Base-by-base conservation (phyloP, 2,113 vertebrate genomes). In the Dendrocopos noguchii region DNA sequence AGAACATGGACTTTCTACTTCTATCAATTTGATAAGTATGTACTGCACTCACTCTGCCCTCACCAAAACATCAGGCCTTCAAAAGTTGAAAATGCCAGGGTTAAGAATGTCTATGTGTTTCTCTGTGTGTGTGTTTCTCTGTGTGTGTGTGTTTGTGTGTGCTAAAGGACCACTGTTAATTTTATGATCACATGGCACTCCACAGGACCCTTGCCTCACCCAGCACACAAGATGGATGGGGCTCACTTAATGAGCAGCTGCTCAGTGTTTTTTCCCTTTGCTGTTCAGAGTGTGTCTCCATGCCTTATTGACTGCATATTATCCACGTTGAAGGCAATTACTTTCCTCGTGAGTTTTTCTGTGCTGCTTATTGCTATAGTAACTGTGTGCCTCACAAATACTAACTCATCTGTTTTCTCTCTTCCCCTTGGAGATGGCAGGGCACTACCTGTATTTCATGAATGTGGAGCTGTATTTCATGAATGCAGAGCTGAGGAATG, bases 331-430 rank as follows among this genome's bases (percentile, higher is more conserved):
- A 92, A 90, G 52, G 79, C 81, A 93, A 87, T 94, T 94, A 93
- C 84, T 87, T 94, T 67, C 81, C 91, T 94, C 64, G 7, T 66
- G 89, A 92, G 80, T 84, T 89, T 84, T 93, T 47, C 75, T 64
- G 78, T 80, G 66, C 66, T 74, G 81, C 87, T 84, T 70, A 95
- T 94, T 24, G 21, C 92, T 95, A 94, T 94, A 96, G 94, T 96
- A 94, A 94, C 95, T 92, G 90, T n/a, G 57, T 71, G 80, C 88
- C 93, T 92, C 73, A 44, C 84, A 91, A 86, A 79, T 60, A 87
- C 78, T 27, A 89, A 59, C 86, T 88, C 78, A 79, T 90, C 81
- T 74, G n/a, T 77, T 93, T 84, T 63, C 42, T 70, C 66, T 57
- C 80, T 66, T 76, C 67, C n/a, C 65, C 28, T 66, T 10, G 4